phyloP scores from a whole-genome alignment of 2,797 vertebrate genomes.

The Phalloptychus januarius region DNA sequence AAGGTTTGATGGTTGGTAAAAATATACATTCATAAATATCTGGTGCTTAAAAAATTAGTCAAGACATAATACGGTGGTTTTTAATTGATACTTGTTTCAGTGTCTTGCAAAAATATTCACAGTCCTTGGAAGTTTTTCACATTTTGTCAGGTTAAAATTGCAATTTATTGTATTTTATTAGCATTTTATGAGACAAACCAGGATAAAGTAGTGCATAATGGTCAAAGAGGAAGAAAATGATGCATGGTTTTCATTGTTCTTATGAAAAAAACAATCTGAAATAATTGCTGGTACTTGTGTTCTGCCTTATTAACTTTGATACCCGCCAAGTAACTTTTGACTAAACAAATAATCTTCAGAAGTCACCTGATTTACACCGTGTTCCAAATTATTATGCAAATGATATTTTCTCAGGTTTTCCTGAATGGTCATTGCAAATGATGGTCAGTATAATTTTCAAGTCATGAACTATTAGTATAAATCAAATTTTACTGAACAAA shows the following conservation, averaged over 20 bases:
- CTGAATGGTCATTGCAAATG: too few species aligned
- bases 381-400: too few species aligned
- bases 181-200: background rate
- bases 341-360: background rate
- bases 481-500: too few species aligned
- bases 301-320: background rate
- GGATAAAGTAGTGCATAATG: background rate
- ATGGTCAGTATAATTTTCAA: too few species aligned
- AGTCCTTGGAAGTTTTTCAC: background rate
- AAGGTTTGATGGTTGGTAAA: background rate
- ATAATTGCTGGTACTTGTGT: background rate
- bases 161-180: background rate
- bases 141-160: background rate
- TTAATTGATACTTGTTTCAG: constrained; percentile 24
- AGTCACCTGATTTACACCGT: too few species aligned
- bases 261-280: background rate
- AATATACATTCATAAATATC: constrained; percentile 2
- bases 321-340: background rate
- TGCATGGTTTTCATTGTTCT: background rate
- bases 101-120: background rate
- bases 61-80: constrained; percentile 37
- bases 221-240: background rate
- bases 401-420: too few species aligned
- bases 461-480: too few species aligned
- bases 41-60: background rate